phyloP scores from a whole-genome alignment of 1,140 invertebrate species.

The Drosophila nasuta region DNA sequence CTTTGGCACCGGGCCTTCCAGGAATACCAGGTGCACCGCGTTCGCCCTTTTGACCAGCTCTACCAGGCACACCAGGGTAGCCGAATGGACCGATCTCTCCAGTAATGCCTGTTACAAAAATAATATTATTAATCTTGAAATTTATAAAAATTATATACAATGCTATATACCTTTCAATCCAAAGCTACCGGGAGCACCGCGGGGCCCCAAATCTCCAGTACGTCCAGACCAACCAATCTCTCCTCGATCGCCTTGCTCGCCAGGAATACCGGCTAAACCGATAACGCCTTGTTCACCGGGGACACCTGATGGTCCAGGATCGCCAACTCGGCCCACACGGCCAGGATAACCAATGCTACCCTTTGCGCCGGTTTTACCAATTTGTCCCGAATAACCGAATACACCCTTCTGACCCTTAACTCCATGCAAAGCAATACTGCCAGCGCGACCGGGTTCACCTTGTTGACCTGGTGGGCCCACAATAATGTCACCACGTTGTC shows the following conservation, averaged over 20 bases:
- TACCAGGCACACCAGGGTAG: conserved; percentile 84
- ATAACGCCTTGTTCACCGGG: conserved; percentile 84
- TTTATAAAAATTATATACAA: conserved; percentile 20
- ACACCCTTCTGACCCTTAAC: conserved; percentile 87
- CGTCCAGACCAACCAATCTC: conserved; percentile 86
- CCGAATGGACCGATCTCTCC: conserved; percentile 86
- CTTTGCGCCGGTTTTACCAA: conserved; percentile 69
- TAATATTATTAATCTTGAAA: conserved; percentile 55
- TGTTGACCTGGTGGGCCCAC: conserved; percentile 86
- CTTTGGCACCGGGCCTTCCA: conserved; percentile 85
- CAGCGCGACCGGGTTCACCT: conserved; percentile 86
- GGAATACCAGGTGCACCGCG: conserved; percentile 86
- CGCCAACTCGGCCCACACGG: conserved; percentile 86
- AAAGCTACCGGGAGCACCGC: conserved; percentile 86
- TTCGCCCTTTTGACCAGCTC: conserved; percentile 85
- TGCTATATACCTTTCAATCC: conserved; percentile 86
- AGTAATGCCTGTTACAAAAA: conserved; percentile 50
- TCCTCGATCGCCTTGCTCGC: conserved; percentile 87
- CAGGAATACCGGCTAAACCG: conserved; percentile 86
- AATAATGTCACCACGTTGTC: conserved; percentile 86
- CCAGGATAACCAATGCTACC: conserved; percentile 85
- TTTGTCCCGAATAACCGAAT: conserved; percentile 53
- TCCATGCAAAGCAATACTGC: conserved; percentile 86
- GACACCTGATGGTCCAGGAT: conserved; percentile 85
- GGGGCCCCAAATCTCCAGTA: conserved; percentile 85